Evolutionary conservation across 2,888 invertebrate genomes (phyloP).

Genomic region (Cordilura impudica): DNA sequence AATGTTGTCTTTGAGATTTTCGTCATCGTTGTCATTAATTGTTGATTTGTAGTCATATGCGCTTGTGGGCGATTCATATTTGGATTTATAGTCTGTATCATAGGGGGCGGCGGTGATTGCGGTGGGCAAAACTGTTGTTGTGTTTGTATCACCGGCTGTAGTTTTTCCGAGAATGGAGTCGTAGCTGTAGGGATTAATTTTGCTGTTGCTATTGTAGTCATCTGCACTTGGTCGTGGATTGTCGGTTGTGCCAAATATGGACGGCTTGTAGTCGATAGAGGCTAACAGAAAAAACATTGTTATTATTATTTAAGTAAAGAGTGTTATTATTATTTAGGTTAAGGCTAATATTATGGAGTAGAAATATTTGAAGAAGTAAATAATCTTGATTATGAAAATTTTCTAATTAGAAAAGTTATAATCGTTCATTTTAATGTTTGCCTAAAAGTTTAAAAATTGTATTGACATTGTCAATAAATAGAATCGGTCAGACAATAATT

Average conservation of each 20-base stretch:
- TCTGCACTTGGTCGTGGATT: conserved; percentile 67
- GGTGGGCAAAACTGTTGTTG: conserved; percentile 63
- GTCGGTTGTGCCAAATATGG: conserved; percentile 74
- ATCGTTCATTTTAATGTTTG: background rate
- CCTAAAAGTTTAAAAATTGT: background rate
- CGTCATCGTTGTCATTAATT: conserved; percentile 74
- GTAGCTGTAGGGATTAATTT: conserved; percentile 68
- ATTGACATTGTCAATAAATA: too few species aligned
- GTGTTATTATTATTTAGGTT: background rate
- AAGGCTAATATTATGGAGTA: too few species aligned
- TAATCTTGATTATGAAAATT: background rate
- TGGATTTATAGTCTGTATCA: conserved; percentile 57
- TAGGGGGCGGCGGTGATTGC: conserved; percentile 59
- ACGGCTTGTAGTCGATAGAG: conserved; percentile 77
- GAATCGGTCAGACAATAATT: too few species aligned
- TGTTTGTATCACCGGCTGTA: conserved; percentile 38
- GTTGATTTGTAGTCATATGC: conserved; percentile 63
- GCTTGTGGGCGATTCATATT: conserved; percentile 46
- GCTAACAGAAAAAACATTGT: conserved; percentile 65
- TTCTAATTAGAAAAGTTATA: background rate
- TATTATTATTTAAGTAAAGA: background rate
- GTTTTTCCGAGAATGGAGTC: conserved; percentile 65
- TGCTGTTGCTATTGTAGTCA: conserved; percentile 65
- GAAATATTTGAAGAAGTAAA: background rate
- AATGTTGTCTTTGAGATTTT: conserved; percentile 77